Base-by-base conservation (phyloP, 2,797 vertebrate species). In the Notoglanidium macrostoma region DNA sequence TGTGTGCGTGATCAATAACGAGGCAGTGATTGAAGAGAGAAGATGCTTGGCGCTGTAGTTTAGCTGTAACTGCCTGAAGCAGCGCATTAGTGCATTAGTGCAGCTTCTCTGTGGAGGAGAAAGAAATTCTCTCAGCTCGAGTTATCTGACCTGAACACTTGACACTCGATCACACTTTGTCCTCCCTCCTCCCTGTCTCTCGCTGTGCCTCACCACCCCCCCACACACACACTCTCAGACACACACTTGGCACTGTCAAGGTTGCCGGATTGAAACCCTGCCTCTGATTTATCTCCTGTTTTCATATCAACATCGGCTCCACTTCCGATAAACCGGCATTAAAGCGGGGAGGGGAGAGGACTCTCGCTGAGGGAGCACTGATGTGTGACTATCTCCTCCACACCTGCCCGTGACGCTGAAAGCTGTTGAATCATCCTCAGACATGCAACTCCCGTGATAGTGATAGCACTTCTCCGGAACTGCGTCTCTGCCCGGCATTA, bases 181-280 rank as follows among this genome's bases (percentile, higher is more conserved):
- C 83, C 72, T 65, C 73, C 59, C 90, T 77, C 87, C 89, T 92
- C 88, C 80, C 55, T 29, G 89, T 88, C 83, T 88, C 86, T 90
- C 87, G 91, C 91, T 91, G 77, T 91, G 88, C 86, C 55, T 70
- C 89, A 74, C 90, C 84, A 90, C 29, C 51, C 51, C n/a, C 32
- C 59, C 74, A 73, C 23, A 2, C 44, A 46, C 29, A 61, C 78
- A 59, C 78, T 14, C 87, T 92, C 92, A 92, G 92, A 92, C 73
- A 86, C 91, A 92, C 92, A 92, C 90, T 93, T 94, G 93, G 90
- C 94, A 93, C 92, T 94, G 93, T 95, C 94, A 95, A 94, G 94
- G 95, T 94, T 95, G 92, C 94, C 89, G 91, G 92, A 91, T 91
- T 79, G 90, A 93, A 91, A 92, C 89, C 80, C 87, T 91, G 91